These are phyloP conservation scores for Pseudomugil gertrudae DNA, from an alignment of 2,797 vertebrate species.

Conservation along the genomic window DNA sequence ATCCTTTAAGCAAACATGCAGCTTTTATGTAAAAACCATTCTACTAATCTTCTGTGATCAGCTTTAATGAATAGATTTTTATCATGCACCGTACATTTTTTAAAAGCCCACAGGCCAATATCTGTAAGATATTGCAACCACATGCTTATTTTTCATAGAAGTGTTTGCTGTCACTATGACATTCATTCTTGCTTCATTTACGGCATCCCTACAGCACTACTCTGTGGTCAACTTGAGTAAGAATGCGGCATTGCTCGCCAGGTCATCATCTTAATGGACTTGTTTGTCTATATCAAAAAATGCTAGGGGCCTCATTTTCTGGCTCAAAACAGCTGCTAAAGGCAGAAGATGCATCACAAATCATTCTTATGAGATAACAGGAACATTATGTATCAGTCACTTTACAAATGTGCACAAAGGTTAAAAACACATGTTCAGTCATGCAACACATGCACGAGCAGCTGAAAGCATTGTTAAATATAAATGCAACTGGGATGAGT, in stretches of 20 bases:
- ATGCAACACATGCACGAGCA: constrained; percentile 2
- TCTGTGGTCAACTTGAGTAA: constrained; percentile 29
- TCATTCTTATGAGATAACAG: constrained; percentile 56
- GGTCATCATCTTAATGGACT: constrained; percentile 61
- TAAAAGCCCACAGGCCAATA: constrained; percentile 18
- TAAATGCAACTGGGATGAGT: constrained; percentile 8
- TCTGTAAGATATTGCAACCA: constrained; percentile 12
- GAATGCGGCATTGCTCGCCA: constrained; percentile 43
- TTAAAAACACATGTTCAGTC: neutral
- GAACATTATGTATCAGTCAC: constrained; percentile 47
- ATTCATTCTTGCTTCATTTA: constrained; percentile 62
- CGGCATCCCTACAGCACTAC: constrained; percentile 19
- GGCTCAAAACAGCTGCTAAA: constrained; percentile 38
- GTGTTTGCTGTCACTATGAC: constrained; percentile 31
- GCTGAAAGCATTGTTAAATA: constrained; percentile 8
- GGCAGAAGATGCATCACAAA: constrained; percentile 44
- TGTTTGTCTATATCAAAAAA: constrained; percentile 65
- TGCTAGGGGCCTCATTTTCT: constrained; percentile 57
- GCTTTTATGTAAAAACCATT: neutral
- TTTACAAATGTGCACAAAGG: constrained; percentile 19
- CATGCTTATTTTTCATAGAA: constrained; percentile 13
- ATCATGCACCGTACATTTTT: constrained; percentile 17
- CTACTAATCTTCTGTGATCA: constrained; percentile 2
- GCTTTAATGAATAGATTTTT: constrained; percentile 18
- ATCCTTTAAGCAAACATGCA: neutral